phyloP scores from a whole-genome alignment of 2,888 invertebrate genomes.

The Cheilosia pagana region DNA sequence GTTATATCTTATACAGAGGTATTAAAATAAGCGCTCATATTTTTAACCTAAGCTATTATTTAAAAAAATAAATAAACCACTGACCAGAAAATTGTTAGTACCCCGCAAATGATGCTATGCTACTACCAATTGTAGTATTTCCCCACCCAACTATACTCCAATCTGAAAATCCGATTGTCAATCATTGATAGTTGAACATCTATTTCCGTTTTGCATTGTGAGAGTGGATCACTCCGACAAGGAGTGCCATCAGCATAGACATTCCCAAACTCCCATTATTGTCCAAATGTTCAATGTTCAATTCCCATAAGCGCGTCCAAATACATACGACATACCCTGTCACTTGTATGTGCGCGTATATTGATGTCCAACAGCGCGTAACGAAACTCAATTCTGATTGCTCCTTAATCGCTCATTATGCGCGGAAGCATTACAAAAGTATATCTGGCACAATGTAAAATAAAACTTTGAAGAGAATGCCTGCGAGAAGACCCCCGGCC shows the following conservation, averaged over 20 bases:
- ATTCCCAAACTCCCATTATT: constrained; percentile 34
- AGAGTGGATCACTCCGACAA: background rate
- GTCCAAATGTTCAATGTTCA: background rate
- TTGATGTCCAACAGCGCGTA: constrained; percentile 42
- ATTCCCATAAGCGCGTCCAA: background rate
- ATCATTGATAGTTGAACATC: no score
- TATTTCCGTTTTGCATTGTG: constrained; percentile 12
- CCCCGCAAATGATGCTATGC: no score
- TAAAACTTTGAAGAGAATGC: constrained; percentile 39
- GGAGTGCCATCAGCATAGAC: constrained; percentile 50
- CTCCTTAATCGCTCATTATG: constrained; percentile 70
- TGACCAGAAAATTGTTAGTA: no score
- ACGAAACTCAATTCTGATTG: constrained; percentile 70
- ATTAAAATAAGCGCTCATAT: no score
- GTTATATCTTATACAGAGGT: no score
- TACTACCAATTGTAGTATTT: no score
- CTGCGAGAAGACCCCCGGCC: constrained; percentile 6
- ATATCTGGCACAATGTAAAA: constrained; percentile 59
- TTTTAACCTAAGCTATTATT: no score
- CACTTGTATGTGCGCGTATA: constrained; percentile 4
- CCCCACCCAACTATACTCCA: no score
- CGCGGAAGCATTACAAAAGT: constrained; percentile 47
- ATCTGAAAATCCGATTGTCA: no score
- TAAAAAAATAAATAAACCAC: no score
- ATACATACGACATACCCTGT: background rate